Percentiles rank a stretch among this genome's conserved stretches.
phyloP scores from a whole-genome alignment of 1,140 invertebrate species.

The Antheraea mylitta region DNA sequence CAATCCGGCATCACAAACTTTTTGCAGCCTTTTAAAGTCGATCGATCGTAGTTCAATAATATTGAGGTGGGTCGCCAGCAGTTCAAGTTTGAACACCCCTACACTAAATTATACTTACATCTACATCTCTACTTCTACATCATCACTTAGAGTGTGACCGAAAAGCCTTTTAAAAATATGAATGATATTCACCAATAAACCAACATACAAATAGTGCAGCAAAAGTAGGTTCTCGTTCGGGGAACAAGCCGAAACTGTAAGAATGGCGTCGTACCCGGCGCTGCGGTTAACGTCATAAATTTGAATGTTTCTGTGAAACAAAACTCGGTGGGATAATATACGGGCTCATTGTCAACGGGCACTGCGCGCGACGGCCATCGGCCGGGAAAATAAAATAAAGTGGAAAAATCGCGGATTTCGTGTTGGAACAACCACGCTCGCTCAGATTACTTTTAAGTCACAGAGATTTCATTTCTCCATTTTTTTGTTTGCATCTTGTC shows the following conservation, averaged over 20 bases:
- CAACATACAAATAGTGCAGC: constrained; percentile 18
- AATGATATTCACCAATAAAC: background rate
- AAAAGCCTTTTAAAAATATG: background rate
- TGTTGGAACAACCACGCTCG: constrained; percentile 38
- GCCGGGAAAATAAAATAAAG: constrained; percentile 43
- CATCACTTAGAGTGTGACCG: too few species aligned
- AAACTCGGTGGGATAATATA: constrained; percentile 60
- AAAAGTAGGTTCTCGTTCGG: constrained; percentile 36
- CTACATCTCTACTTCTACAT: too few species aligned
- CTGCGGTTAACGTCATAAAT: constrained; percentile 59
- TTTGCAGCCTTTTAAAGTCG: too few species aligned
- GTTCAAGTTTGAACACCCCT: too few species aligned
- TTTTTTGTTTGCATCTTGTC: background rate
- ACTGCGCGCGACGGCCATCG: constrained; percentile 24
- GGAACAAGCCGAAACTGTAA: constrained; percentile 40
- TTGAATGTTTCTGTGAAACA: constrained; percentile 65
- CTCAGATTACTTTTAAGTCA: constrained; percentile 25
- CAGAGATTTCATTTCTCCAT: constrained; percentile 6
- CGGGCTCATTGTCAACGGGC: constrained; percentile 58
- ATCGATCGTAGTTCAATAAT: too few species aligned
- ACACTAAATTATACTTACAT: too few species aligned
- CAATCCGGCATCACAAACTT: too few species aligned
- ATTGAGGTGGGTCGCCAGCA: too few species aligned
- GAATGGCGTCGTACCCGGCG: constrained; percentile 48
- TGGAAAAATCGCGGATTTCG: constrained; percentile 53